Evolutionary conservation across 2,888 invertebrate species (phyloP).

Genomic region (Drosophila testacea): DNA sequence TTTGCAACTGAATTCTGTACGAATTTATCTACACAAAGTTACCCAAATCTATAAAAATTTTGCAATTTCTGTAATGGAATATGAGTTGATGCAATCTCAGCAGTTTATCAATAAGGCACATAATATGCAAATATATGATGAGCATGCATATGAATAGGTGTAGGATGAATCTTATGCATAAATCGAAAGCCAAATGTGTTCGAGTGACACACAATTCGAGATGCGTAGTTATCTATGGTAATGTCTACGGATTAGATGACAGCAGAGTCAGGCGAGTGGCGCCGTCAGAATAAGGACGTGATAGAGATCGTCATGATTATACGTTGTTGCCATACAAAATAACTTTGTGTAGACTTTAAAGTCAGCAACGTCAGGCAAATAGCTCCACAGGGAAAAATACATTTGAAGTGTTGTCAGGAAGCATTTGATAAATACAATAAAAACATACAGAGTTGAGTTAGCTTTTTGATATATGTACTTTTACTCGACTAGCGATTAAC

Average conservation of each 20-base stretch:
- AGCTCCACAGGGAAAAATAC: constrained; percentile 46
- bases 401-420: constrained; percentile 34
- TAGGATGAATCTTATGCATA: constrained; percentile 57
- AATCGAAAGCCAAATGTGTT: constrained; percentile 50
- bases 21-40: constrained; percentile 37
- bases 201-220: constrained; percentile 50
- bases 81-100: constrained; percentile 53
- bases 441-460: constrained; percentile 6
- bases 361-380: constrained; percentile 42
- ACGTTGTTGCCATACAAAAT: constrained; percentile 27
- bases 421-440: constrained; percentile 30
- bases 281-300: constrained; percentile 46
- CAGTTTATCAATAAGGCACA: constrained; percentile 39
- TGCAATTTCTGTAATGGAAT: constrained; percentile 16
- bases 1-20: constrained; percentile 3
- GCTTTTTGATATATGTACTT: constrained; percentile 16
- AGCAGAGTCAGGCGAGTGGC: neutral
- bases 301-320: constrained; percentile 58
- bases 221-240: constrained; percentile 50
- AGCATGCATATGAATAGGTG: constrained; percentile 38
- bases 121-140: constrained; percentile 71
- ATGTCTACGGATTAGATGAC: constrained; percentile 18
- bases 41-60: constrained; percentile 10
- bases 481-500: constrained; percentile 46
- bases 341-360: constrained; percentile 52